Evolutionary conservation across 2,888 invertebrate genomes (phyloP).

Genomic region (Palloptera scutellata): DNA sequence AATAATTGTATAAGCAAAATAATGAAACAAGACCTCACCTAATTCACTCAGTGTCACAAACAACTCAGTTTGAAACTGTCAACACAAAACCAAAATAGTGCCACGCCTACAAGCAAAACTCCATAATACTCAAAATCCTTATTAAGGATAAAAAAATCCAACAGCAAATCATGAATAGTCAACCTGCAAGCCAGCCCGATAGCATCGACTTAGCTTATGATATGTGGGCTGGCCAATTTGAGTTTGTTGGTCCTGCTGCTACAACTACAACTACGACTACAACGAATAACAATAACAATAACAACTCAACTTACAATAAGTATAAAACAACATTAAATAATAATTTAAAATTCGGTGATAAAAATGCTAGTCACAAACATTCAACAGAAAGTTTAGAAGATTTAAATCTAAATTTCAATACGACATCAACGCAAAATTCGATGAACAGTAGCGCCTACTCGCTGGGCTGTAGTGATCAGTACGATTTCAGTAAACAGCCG

Average conservation of each 20-base stretch:
- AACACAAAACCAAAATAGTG: conserved; percentile 39
- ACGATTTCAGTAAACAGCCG: conserved; percentile 56
- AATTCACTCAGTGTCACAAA: too few species aligned
- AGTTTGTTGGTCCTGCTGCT: conserved; percentile 72
- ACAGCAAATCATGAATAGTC: conserved; percentile 58
- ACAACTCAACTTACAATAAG: conserved; percentile 35
- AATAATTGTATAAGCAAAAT: too few species aligned
- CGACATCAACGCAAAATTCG: conserved; percentile 50
- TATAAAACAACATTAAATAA: conserved; percentile 31
- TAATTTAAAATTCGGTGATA: conserved; percentile 52
- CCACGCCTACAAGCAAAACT: conserved; percentile 41
- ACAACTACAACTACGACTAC: conserved; percentile 52
- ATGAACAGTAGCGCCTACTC: conserved; percentile 49
- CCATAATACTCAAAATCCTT: not conserved
- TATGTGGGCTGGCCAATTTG: conserved; percentile 90
- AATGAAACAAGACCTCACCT: too few species aligned
- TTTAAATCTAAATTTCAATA: conserved; percentile 58
- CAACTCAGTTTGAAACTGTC: too few species aligned
- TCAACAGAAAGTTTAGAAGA: conserved; percentile 62
- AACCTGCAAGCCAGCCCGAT: conserved; percentile 66
- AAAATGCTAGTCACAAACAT: conserved; percentile 52
- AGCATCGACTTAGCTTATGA: conserved; percentile 81
- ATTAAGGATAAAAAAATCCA: conserved; percentile 10
- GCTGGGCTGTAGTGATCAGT: conserved; percentile 45
- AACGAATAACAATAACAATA: conserved; percentile 43